Evolutionary conservation across 1,140 invertebrate genomes (phyloP).

Genomic region (Ylistrum balloti): DNA sequence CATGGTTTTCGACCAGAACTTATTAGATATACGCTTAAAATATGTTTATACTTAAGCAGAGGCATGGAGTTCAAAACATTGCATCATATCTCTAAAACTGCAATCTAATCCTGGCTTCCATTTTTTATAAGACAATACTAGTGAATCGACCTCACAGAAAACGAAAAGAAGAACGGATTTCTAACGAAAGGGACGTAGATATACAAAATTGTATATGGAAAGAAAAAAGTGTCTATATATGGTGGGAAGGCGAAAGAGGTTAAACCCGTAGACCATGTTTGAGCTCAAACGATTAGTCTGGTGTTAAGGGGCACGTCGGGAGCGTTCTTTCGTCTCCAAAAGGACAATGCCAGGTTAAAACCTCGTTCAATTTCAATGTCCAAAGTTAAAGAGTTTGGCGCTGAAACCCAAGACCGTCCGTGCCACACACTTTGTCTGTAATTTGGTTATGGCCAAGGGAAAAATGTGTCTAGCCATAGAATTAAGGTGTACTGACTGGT

Average conservation of each 20-base stretch:
- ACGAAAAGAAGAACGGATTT: too few relatives aligned
- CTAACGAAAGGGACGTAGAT: too few relatives aligned
- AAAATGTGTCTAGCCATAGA: not conserved
- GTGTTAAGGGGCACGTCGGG: not conserved
- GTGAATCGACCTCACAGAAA: too few relatives aligned
- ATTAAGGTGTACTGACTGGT: not conserved
- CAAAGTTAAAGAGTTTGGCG: constrained; percentile 6
- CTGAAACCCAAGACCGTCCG: not conserved
- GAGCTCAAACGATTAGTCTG: constrained; percentile 24
- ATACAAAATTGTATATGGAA: too few relatives aligned
- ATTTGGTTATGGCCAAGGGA: not conserved
- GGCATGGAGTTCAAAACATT: too few relatives aligned
- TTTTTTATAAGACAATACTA: too few relatives aligned
- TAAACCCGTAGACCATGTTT: not conserved
- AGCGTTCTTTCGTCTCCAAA: not conserved
- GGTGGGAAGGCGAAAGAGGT: not conserved
- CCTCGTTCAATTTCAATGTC: not conserved
- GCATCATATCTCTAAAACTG: too few relatives aligned
- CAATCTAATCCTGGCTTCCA: too few relatives aligned
- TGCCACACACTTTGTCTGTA: not conserved
- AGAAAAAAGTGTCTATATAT: constrained; percentile 11
- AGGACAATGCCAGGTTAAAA: constrained; percentile 16
- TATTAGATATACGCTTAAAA: too few relatives aligned
- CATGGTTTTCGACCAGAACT: too few relatives aligned
- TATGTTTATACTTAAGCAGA: too few relatives aligned